Percentiles rank a stretch among this genome's conserved stretches.
phyloP scores from a whole-genome alignment of 1,140 invertebrate genomes.

The Fragariocoptes setiger region DNA sequence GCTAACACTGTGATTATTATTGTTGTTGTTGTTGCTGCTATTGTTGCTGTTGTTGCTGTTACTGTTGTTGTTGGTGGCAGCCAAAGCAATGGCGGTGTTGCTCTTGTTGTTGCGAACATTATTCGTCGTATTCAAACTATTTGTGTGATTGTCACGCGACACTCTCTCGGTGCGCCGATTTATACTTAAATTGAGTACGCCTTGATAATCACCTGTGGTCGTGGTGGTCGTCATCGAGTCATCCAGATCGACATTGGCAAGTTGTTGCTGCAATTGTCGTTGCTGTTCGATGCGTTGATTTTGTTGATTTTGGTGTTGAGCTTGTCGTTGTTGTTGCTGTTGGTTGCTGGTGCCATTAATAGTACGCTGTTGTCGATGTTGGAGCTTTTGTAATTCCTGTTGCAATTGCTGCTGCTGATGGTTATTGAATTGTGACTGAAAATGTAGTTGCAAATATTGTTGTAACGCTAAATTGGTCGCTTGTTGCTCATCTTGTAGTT shows the following conservation, averaged over 20 bases:
- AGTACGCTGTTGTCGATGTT: neutral
- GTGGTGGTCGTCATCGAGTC: neutral
- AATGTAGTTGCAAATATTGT: too few species aligned
- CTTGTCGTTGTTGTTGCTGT: neutral
- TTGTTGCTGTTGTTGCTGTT: neutral
- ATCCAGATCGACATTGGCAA: neutral
- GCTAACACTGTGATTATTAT: neutral
- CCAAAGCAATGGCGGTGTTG: neutral
- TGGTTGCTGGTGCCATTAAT: neutral
- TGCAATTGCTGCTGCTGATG: too few species aligned
- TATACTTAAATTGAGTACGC: neutral
- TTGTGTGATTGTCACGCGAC: too few species aligned
- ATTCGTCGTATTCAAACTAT: too few species aligned
- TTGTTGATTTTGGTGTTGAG: neutral
- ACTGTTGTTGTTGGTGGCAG: neutral
- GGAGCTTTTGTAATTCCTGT: neutral
- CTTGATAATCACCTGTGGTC: neutral
- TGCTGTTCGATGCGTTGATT: neutral
- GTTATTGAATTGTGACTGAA: too few species aligned
- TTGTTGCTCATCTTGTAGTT: too few species aligned
- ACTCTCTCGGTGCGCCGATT: neutral
- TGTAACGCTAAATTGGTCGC: too few species aligned
- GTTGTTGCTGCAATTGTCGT: neutral
- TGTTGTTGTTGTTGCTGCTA: neutral
- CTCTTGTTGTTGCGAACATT: too few species aligned